Base-by-base conservation (phyloP, 2,797 vertebrate genomes). In the Chromobotia macracanthus region DNA sequence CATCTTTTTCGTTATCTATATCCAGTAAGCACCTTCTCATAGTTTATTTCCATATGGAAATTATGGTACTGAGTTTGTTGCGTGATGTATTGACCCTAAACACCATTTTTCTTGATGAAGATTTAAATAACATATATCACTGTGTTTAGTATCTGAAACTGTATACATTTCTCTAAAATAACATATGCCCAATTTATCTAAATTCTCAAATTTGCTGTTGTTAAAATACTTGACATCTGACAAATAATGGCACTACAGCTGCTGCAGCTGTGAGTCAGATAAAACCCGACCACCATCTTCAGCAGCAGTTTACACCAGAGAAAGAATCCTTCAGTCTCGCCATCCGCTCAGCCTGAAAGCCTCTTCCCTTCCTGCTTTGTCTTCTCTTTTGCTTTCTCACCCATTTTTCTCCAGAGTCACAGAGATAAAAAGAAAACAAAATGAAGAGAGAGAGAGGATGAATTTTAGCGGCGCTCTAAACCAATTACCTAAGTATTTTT, bases 1-100 rank as follows among this genome's bases (percentile, higher is more conserved):
- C 95, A 96, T 97, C 96, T 95, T 92, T 93, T 92, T 92, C 94
- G 95, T 96, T 95, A 96, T 98, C 95, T 94, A 90, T 89, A 94
- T 6, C 94, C 94, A 94, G 95, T 96, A 97, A 96, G 95, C 95
- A 95, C 95, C 96, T 95, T 91, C 92, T 94, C 90, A 90, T 89
- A 89, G 91, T 85, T 91, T 87, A 91, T 91, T 91, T 92, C 90
- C 89, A 90, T 87, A 82, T 84, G 80, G 85, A 90, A 91, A 86
- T 84, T 89, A 81, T 84, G 68, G 88, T 90, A 90, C 90, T 88
- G 88, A 90, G 89, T 89, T 89, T 90, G 84, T 58, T 55, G 38
- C 63, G 68, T 70, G 63, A 44, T 86, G 87, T 82, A 67, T 89
- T 92, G 46, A 53, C 67, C 67, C 2, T 11, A 25, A 19, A 25